Percentiles rank a stretch among this genome's conserved stretches.
Evolutionary conservation across 2,113 vertebrate genomes (phyloP).

Genomic region (Microcebus tavaratra): DNA sequence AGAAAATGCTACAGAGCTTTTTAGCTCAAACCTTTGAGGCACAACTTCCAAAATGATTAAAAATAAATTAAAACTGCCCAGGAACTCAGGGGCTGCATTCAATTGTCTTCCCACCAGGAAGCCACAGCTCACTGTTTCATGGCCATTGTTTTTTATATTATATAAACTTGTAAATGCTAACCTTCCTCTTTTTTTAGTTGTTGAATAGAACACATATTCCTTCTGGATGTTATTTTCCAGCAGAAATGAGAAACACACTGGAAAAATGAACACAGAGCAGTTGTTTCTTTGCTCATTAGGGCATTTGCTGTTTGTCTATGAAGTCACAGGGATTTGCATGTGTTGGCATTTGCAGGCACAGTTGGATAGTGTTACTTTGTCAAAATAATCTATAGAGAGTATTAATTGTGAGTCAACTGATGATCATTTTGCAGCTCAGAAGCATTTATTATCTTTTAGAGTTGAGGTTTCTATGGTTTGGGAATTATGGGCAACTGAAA

Average conservation of each 20-base stretch:
- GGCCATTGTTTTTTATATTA: slow-evolving; percentile 45
- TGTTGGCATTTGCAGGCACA: slow-evolving; percentile 39
- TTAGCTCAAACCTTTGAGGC: slow-evolving; percentile 47
- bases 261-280: not conserved
- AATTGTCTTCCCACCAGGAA: slow-evolving; percentile 66
- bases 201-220: slow-evolving; percentile 46
- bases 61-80: slow-evolving; percentile 80
- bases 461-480: slow-evolving; percentile 22
- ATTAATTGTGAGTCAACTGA: slow-evolving; percentile 58
- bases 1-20: slow-evolving; percentile 47
- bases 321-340: not conserved
- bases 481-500: slow-evolving; percentile 30
- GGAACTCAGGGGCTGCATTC: slow-evolving; percentile 14
- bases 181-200: not conserved
- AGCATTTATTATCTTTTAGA: slow-evolving; percentile 38
- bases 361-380: slow-evolving; percentile 51
- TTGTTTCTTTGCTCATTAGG: not conserved
- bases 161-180: slow-evolving; percentile 62
- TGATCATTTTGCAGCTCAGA: slow-evolving; percentile 27
- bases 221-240: slow-evolving; percentile 54
- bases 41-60: slow-evolving; percentile 70
- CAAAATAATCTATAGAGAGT: slow-evolving; percentile 64
- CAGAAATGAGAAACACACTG: slow-evolving; percentile 34
- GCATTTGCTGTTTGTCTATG: not conserved
- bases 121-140: slow-evolving; percentile 47